Evolutionary conservation across 2,797 vertebrate genomes (phyloP).

Genomic region (Acrocephalus scirpaceus): DNA sequence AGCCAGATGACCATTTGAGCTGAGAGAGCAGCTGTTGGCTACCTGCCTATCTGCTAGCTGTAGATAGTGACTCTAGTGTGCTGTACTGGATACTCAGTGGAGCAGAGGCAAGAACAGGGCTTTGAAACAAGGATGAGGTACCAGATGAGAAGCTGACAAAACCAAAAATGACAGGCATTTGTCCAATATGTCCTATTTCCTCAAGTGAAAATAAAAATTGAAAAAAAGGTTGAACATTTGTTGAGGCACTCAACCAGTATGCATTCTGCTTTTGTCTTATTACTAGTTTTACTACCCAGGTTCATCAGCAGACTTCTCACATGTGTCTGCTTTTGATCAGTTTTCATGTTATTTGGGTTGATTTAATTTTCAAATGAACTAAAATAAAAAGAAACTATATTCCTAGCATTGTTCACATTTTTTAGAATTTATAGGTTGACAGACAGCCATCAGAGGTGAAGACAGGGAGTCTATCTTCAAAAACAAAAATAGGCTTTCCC

Average conservation of each 20-base stretch:
- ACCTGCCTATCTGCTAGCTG: not conserved
- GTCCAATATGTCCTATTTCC: not conserved
- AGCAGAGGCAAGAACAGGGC: not conserved
- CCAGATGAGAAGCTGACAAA: not conserved
- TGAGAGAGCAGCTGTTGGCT: not conserved
- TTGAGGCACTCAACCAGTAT: not conserved
- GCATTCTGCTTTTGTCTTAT: not conserved
- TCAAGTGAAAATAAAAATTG: conserved; percentile 1
- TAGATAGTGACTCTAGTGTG: not conserved
- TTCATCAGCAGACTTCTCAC: not conserved
- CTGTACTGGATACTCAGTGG: not conserved
- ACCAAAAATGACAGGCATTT: not conserved
- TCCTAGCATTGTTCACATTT: not conserved
- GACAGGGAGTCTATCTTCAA: not conserved
- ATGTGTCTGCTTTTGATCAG: not conserved
- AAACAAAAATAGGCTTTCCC: not conserved
- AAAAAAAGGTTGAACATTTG: not conserved
- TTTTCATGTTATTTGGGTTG: not conserved
- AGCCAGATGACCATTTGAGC: not conserved
- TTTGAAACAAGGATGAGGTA: not conserved
- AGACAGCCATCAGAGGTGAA: not conserved
- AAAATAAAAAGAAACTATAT: not conserved
- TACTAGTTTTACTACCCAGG: not conserved
- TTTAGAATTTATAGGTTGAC: not conserved
- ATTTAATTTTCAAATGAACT: not conserved